Evolutionary conservation across 2,888 invertebrate genomes (phyloP).

Genomic region (Campoletis raptor): DNA sequence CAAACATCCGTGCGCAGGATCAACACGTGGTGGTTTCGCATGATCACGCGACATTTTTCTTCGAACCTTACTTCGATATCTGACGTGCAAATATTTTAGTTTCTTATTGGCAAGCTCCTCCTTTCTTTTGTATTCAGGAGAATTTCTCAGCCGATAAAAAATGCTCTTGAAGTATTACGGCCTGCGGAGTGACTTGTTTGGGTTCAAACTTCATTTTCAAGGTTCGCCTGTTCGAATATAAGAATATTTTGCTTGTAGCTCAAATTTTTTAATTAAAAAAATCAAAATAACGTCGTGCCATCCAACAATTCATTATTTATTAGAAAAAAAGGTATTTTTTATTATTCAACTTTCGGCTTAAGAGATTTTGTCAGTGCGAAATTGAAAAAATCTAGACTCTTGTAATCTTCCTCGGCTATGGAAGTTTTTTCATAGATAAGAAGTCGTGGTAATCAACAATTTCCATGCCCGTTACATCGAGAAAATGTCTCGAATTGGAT

Average conservation of each 20-base stretch:
- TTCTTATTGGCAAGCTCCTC: conserved; percentile 4
- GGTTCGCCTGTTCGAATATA: background rate
- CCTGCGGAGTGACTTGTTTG: background rate
- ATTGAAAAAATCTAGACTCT: too few relatives aligned
- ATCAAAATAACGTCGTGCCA: background rate
- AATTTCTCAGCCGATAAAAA: conserved; percentile 1
- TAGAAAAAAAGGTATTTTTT: background rate
- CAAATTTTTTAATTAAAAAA: background rate
- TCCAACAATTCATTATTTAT: background rate
- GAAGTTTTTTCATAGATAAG: too few relatives aligned
- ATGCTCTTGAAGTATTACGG: background rate
- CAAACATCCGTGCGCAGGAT: conserved; percentile 47
- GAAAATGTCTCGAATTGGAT: too few relatives aligned
- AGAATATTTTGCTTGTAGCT: background rate
- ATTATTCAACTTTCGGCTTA: background rate
- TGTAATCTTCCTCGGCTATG: too few relatives aligned
- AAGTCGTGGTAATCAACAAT: too few relatives aligned
- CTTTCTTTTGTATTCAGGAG: background rate
- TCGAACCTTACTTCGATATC: conserved; percentile 58
- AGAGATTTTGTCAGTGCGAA: background rate
- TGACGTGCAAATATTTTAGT: conserved; percentile 55
- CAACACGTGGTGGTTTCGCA: conserved; percentile 10
- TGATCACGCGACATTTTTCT: conserved; percentile 31
- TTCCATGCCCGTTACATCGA: too few relatives aligned
- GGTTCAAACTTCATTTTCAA: background rate